Evolutionary conservation across 2,888 invertebrate genomes (phyloP), one percentile per base, ranked within the genome.

Genomic region (Lissonota sp.): DNA sequence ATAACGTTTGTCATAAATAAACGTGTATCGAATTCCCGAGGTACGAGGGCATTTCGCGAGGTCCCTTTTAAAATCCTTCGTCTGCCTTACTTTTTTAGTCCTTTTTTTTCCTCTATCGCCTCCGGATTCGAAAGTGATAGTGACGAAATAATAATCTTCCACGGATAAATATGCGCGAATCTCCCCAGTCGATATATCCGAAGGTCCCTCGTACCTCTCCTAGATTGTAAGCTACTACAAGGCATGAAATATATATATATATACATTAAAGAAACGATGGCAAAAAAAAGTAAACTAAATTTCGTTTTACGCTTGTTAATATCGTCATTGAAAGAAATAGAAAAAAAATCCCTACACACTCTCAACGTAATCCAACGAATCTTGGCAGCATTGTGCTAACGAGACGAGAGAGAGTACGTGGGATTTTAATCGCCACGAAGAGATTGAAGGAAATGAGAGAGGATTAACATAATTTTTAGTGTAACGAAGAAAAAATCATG

Each of bases 381-480:
- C 67, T 63, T 63, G 14, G 44, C 26, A 69, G 39, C 49, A 58
- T 67, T 74, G 46, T 44, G 26, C 69, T 57, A 67, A 62, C 37
- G 26, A 40, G 53, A 42, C 37, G 16, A 63, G n/a, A 71, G 63
- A 63, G 12, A 46, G 42, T 10, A 8, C 6, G 63, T 58, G 63
- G 12, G 58, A 69, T 6, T 8, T 42, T 64, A 26, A 1, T 51
- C 14, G 8, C 14, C n/a, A 14, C 12, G 5, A 42, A 40, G 44
- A 51, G 40, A 60, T 46, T 37, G 39, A 58, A 14, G 14, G 8
- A 16, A 49, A 73, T 6, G n/a, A 57, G 60, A 39, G 49, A 69
- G 70, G 57, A 60, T 83, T 80, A 78, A 70, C 71, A 62, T 82
- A 58, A 82, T 78, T 81, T 66, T 75, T 81, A 78, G 74, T 55